Evolutionary conservation across 2,113 vertebrate species (phyloP), one percentile per base, ranked within the genome.

Genomic region (Dasyprocta punctata): DNA sequence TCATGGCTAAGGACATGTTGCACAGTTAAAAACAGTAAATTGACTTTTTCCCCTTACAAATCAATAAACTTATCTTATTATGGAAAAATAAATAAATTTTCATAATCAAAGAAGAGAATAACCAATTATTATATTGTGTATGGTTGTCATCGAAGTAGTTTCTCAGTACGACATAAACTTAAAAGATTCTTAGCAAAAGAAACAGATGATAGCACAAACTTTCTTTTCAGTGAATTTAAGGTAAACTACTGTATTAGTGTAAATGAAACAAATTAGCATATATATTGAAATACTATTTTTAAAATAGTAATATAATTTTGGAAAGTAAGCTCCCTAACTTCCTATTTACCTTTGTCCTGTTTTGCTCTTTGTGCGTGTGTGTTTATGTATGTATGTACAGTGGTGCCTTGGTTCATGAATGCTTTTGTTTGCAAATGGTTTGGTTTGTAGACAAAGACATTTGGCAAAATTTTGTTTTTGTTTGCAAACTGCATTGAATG

Each of bases 11-110:
- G 14, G 44, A 65, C 54, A 52, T 94, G 19, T 87, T 63, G 22
- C 1, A 73, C 16, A 80, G 11, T 84, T 83, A 91, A 88, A 33
- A 91, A 60, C 36, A 92, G 47, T 84, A 89, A 92, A 90, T n/a
- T 60, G 4, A 60, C 41, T 73, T 94, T 71, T 88, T 95, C 82
- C 19, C 47, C 54, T 96, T 91, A 86, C 93, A 95, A 77, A 82
- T 80, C 38, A 58, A 78, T n/a, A 94, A 63, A 12, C 22, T 47
- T 75, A 63, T 38, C 38, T 20, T 71, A 38, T 38, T 26, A 69
- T 69, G 65, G 5, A 26, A 75, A 47, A 75, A n/a, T n/a, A n/a
- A 41, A 1, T 10, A 24, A n/a, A 44, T 75, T 75, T 75, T 44
- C 24, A 75, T 44, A 75, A 47, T 41, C 73, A 75, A 75, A 47